phyloP scores from a whole-genome alignment of 2,888 invertebrate genomes.

The Hedya salicella region DNA sequence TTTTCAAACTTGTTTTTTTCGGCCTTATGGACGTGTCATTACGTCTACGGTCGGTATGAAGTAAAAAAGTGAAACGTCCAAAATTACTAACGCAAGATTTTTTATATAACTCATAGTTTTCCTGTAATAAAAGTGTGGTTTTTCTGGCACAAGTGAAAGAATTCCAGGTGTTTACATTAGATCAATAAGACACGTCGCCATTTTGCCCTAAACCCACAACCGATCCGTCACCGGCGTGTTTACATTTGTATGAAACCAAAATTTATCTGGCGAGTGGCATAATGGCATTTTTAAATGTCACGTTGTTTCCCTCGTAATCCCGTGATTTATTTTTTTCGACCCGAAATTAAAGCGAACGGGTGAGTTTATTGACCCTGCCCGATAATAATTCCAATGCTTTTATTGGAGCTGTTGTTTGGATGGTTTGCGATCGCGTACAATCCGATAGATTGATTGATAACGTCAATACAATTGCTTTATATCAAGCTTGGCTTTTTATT shows the following conservation, averaged over 20 bases:
- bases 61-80: no score
- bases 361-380: conserved; percentile 33
- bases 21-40: no score
- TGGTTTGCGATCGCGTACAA: conserved; percentile 12
- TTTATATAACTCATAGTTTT: no score
- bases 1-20: no score
- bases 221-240: conserved; percentile 50
- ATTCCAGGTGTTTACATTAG: no score
- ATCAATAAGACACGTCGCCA: no score
- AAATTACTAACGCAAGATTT: no score
- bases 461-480: neutral
- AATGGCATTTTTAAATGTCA: conserved; percentile 42
- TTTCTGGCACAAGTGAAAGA: no score
- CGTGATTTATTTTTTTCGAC: conserved; percentile 39
- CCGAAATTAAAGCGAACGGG: conserved; percentile 30
- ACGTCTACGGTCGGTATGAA: no score
- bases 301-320: conserved; percentile 41
- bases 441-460: conserved; percentile 23
- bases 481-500: neutral
- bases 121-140: no score
- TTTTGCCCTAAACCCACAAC: conserved; percentile 43
- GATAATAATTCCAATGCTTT: conserved; percentile 32
- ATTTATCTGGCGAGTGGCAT: conserved; percentile 34
- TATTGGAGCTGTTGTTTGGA: conserved; percentile 13
- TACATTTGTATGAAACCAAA: conserved; percentile 41